Base-by-base conservation (phyloP, 2,113 vertebrate genomes). In the Percopsis transmontana region DNA sequence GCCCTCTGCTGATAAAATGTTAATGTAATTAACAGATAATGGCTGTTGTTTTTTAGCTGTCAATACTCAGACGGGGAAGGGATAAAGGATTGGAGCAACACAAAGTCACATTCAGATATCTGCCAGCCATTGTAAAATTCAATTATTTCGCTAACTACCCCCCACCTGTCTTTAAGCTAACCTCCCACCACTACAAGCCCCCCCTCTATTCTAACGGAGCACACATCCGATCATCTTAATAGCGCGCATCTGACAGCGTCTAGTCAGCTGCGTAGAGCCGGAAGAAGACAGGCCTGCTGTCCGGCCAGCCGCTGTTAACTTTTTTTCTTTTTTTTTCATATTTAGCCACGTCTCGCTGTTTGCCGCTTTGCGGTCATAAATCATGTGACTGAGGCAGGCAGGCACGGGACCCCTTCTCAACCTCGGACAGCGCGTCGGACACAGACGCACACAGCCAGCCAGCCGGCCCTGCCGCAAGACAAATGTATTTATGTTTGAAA, bases 21-120 rank as follows among this genome's bases (percentile, higher is more conserved):
- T 93, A 93, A 93, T 93, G 92, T 93, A 93, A 93, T 93, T 93
- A 93, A 93, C 92, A 92, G 92, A 93, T 93, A 93, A 93, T 93
- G 92, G 90, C 91, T 91, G 91, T 93, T 93, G 91, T 93, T 93
- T 93, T n/a, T 93, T 91, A 91, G 90, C 90, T 93, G 92, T 93
- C 92, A 87, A 93, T 93, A 93, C 88, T 90, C 76, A 58, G 84
- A 89, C 88, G 74, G 85, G 62, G 78, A 84, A 83, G 79, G 92
- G 90, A 93, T 93, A 93, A 92, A 90, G 88, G 89, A 92, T 92
- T 76, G 82, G 80, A 86, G 83, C 77, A 44, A 81, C 79, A 74
- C 92, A 93, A 93, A 91, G 92, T 93, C 92, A 93, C 92, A 93
- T 93, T 93, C 92, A 93, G 91, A 92, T 92, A 92, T 92, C 92